Evolutionary conservation across 2,888 invertebrate species (phyloP).

Genomic region (Calephelis perditalis): DNA sequence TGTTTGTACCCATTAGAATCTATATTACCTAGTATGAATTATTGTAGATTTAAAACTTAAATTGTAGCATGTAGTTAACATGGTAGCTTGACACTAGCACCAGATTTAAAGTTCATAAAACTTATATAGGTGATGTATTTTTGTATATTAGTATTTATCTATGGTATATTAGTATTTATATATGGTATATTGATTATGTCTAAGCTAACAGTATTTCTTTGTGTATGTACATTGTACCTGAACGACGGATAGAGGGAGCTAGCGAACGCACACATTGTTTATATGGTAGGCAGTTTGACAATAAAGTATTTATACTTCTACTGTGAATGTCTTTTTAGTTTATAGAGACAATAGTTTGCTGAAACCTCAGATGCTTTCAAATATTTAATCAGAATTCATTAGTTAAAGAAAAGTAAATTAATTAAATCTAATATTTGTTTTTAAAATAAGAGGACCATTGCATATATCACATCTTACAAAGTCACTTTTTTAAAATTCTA

Average conservation of each 20-base stretch:
- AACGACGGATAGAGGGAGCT: constrained; percentile 71
- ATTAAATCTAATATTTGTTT: neutral
- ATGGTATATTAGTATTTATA: constrained; percentile 22
- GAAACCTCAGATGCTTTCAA: constrained; percentile 10
- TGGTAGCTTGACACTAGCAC: constrained; percentile 31
- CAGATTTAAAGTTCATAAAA: constrained; percentile 5
- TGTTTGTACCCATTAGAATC: too few species aligned
- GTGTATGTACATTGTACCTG: constrained; percentile 57
- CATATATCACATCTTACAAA: too few species aligned
- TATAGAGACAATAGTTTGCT: constrained; percentile 14
- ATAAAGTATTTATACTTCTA: constrained; percentile 40
- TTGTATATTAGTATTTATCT: constrained; percentile 24
- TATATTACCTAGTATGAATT: too few species aligned
- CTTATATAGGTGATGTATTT: neutral
- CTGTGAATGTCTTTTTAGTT: constrained; percentile 35
- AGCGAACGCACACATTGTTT: constrained; percentile 63
- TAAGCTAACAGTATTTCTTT: constrained; percentile 58
- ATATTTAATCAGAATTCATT: constrained; percentile 8
- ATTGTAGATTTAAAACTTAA: too few species aligned
- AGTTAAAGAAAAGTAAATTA: too few species aligned
- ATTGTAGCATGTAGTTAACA: too few species aligned
- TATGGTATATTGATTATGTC: constrained; percentile 12
- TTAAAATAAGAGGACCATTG: too few species aligned
- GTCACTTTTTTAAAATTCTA: too few species aligned
- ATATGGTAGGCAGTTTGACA: constrained; percentile 73